Percentiles rank a stretch among this genome's conserved stretches.
Conservation (phyloP, 2,113 vertebrate species). For the Sprattus sprattus region DNA sequence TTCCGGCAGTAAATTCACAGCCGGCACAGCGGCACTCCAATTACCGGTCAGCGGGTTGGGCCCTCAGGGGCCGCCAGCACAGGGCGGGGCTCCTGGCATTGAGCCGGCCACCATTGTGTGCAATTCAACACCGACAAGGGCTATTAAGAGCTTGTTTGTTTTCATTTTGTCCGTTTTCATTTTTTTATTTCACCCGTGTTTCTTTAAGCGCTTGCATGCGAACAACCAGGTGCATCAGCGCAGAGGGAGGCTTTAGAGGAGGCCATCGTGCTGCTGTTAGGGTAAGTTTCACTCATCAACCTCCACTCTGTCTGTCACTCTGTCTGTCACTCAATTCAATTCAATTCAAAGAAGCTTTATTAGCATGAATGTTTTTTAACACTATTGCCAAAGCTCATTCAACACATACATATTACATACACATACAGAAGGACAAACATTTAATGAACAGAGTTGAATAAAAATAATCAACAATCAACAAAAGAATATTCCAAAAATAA, state of each 20-base stretch:
- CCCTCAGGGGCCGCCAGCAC: background rate
- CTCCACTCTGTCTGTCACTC: background rate
- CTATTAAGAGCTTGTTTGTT: background rate
- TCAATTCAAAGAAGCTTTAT: no score
- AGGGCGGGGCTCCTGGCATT: background rate
- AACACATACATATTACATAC: no score
- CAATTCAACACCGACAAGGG: slow-evolving; percentile 19
- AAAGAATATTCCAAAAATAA: no score
- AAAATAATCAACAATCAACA: no score
- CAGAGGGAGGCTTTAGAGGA: background rate
- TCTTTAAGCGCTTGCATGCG: background rate
- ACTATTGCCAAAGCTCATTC: no score
- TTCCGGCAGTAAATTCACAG: slow-evolving; percentile 38
- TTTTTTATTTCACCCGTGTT: slow-evolving; percentile 15
- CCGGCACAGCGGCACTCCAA: slow-evolving; percentile 36
- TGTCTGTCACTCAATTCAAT: no score
- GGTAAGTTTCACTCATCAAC: background rate
- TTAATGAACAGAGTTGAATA: no score
- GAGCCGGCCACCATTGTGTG: background rate
- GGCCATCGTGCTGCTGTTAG: no score
- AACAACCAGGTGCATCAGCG: slow-evolving; percentile 10
- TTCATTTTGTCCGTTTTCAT: background rate
- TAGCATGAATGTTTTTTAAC: no score
- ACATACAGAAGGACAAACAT: no score
- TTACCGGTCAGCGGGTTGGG: slow-evolving; percentile 47